These are phyloP conservation scores for Drosophila willistoni DNA, from an alignment of 1,140 invertebrate species.

Conservation along the genomic window DNA sequence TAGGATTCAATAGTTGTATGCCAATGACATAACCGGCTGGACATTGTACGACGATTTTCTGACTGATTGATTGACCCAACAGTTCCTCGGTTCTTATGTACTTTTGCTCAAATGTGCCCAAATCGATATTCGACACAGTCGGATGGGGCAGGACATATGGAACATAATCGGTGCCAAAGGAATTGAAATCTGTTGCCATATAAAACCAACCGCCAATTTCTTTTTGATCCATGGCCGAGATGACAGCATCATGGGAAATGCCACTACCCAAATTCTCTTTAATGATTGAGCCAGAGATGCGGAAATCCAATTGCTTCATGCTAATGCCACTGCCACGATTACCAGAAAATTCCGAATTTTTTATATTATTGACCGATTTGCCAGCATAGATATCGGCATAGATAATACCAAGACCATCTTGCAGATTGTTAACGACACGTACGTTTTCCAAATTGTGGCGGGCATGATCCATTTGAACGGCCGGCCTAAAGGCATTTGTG, in stretches of 20 bases:
- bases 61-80: constrained; percentile 85
- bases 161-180: constrained; percentile 88
- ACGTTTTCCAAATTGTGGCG: constrained; percentile 95
- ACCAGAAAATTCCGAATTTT: constrained; percentile 93
- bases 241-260: constrained; percentile 95
- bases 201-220: constrained; percentile 97
- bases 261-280: constrained; percentile 94
- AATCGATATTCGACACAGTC: constrained; percentile 85
- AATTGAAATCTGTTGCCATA: constrained; percentile 86
- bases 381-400: constrained; percentile 95
- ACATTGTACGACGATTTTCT: constrained; percentile 86
- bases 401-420: constrained; percentile 94
- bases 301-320: constrained; percentile 93
- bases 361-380: constrained; percentile 92
- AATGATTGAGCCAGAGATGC: constrained; percentile 89
- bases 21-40: constrained; percentile 91
- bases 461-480: constrained; percentile 98
- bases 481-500: constrained; percentile 94
- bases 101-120: constrained; percentile 89
- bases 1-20: constrained; percentile 93
- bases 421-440: constrained; percentile 90
- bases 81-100: constrained; percentile 90
- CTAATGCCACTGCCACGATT: constrained; percentile 95
- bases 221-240: constrained; percentile 92
- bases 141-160: constrained; percentile 87